These are phyloP conservation scores for Strix aluco DNA, from an alignment of 2,113 vertebrate genomes.

Conservation along the genomic window DNA sequence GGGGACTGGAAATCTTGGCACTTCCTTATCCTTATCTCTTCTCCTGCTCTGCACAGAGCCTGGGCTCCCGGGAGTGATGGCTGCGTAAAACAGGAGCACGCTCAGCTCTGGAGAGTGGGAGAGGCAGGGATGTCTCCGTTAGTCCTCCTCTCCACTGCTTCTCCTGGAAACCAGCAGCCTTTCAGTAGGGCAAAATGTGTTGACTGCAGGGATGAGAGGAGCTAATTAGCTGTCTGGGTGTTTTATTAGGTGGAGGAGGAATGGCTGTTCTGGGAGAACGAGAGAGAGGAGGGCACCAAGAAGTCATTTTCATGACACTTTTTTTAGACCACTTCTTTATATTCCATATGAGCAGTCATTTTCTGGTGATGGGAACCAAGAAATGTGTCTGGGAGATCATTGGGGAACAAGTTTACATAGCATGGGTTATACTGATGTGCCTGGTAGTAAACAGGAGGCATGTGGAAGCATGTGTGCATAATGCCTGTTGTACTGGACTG, in stretches of 20 bases:
- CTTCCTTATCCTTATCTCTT: neutral
- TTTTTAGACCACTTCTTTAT: neutral
- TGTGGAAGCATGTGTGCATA: conserved; percentile 6
- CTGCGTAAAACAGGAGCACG: neutral
- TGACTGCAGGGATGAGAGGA: neutral
- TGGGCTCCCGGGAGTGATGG: neutral
- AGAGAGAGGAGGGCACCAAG: neutral
- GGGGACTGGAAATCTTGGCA: neutral
- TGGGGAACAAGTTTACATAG: neutral
- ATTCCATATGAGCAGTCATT: neutral
- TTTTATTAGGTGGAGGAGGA: neutral
- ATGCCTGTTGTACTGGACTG: neutral
- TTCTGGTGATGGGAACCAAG: neutral
- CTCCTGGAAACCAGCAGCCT: neutral
- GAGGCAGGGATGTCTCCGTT: neutral
- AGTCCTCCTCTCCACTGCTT: neutral
- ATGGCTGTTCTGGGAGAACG: neutral
- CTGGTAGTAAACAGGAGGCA: conserved; percentile 28
- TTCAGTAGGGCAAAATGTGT: neutral
- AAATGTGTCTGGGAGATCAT: neutral
- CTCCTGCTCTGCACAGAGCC: neutral
- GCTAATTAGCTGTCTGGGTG: neutral
- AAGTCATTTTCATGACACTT: neutral
- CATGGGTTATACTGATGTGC: neutral
- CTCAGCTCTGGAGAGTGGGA: neutral